Evolutionary conservation across 1,140 invertebrate species (phyloP), one percentile per base, ranked within the genome.

Genomic region (Heliconius melpomene): DNA sequence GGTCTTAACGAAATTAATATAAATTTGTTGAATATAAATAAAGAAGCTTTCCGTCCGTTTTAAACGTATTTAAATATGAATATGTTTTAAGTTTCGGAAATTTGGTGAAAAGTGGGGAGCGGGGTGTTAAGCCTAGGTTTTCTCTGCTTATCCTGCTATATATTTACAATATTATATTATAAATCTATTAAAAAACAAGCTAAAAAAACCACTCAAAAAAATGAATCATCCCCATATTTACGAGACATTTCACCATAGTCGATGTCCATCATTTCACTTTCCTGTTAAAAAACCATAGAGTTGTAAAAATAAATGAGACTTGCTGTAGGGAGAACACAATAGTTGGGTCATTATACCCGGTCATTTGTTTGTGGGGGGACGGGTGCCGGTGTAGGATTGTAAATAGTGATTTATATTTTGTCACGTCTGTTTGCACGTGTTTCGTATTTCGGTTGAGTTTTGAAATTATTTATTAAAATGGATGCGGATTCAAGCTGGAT

Each of bases 231-330:
- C 26, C 60, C 26, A 66, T 66, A 66, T 66, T 66, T 66, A 66
- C 60, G 26, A 26, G 13, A 66, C 60, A 66, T 66, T 66, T 66
- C 26, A 66, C 60, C 23, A 29, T 66, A 66, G 74, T 79, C 81
- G 79, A 81, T 89, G 85, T 86, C 86, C 86, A 79, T 82, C 86
- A 87, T 89, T 89, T 87, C 89, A 87, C 52, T 74, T 80, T 74
- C 72, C 70, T 87, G 87, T 91, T 89, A 93, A 93, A 92, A 92
- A 86, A 83, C 88, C 89, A 88, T 93, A 87, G 87, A 89, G 91
- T 86, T 91, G 88, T 91, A 93, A 93, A 93, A 93, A 90, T 93
- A 93, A 93, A 93, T 93, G 91, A 91, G 89, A 87, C 90, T 91
- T 90, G 86, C 85, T 88, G 80, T 88, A 86, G 89, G 89, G 89